Evolutionary conservation across 2,113 vertebrate genomes (phyloP).

Genomic region (Muntiacus muntjak): DNA sequence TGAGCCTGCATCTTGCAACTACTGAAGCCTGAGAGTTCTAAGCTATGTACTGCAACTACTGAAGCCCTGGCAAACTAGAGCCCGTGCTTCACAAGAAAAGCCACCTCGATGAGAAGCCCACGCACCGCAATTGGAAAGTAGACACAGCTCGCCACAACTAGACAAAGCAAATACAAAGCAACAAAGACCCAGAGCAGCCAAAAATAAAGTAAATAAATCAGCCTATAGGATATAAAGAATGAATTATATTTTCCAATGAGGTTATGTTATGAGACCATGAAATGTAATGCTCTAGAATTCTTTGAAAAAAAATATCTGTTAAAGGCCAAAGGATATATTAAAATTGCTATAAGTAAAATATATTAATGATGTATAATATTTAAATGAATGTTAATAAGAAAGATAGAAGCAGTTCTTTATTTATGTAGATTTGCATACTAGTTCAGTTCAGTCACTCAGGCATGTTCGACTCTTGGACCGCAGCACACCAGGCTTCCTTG

Average conservation of each 20-base stretch:
- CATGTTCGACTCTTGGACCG: neutral
- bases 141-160: neutral
- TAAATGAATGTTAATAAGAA: neutral
- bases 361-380: neutral
- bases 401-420: neutral
- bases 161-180: neutral
- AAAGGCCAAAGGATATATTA: neutral
- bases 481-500: neutral
- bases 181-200: neutral
- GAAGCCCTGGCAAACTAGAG: neutral
- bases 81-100: neutral
- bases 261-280: neutral
- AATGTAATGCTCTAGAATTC: neutral
- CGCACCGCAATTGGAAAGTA: fast-evolving
- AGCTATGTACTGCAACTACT: neutral
- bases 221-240: neutral
- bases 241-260: neutral
- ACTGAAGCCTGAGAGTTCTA: neutral
- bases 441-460: neutral
- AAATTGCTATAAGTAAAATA: neutral
- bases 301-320: neutral
- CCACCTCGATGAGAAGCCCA: neutral
- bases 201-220: neutral
- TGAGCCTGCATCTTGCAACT: neutral
- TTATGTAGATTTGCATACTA: neutral